phyloP scores from a whole-genome alignment of 1,140 invertebrate genomes.

The Glomeris maerens region DNA sequence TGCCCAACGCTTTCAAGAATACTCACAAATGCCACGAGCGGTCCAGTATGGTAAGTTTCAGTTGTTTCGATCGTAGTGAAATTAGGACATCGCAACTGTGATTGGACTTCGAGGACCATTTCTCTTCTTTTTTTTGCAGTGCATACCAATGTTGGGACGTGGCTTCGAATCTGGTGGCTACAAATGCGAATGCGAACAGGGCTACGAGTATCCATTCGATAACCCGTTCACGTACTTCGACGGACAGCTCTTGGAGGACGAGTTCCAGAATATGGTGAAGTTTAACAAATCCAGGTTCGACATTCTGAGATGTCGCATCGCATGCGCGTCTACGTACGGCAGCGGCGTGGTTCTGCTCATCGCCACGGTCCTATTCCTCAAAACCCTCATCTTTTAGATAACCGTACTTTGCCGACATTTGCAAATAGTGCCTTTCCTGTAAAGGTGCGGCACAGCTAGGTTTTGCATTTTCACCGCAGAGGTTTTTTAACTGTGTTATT shows the following conservation, averaged over 20 bases:
- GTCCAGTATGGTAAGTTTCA: constrained; percentile 74
- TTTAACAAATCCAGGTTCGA: constrained; percentile 40
- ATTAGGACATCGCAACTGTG: no score
- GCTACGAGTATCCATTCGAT: constrained; percentile 94
- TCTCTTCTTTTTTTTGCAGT: constrained; percentile 43
- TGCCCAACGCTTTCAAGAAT: constrained; percentile 85
- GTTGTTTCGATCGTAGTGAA: not conserved
- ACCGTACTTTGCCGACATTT: not conserved
- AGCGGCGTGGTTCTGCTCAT: constrained; percentile 29
- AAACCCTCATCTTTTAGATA: not conserved
- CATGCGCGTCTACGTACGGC: constrained; percentile 46
- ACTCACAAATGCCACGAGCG: constrained; percentile 86
- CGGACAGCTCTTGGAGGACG: constrained; percentile 86
- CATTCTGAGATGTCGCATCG: constrained; percentile 63
- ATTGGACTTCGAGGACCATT: not conserved
- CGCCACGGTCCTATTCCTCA: constrained; percentile 2
- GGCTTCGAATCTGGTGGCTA: constrained; percentile 88
- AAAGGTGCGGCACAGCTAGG: not conserved
- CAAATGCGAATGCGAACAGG: constrained; percentile 95
- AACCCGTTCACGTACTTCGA: constrained; percentile 89
- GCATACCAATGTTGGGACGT: constrained; percentile 79
- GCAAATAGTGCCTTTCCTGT: constrained; percentile 1
- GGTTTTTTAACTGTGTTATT: no score
- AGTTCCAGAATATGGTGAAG: constrained; percentile 71
- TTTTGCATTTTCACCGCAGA: no score